A percentile compares a stretch with the other conserved stretches of the same genome.
phyloP scores from a whole-genome alignment of 2,797 vertebrate genomes.

The Tapirus indicus region DNA sequence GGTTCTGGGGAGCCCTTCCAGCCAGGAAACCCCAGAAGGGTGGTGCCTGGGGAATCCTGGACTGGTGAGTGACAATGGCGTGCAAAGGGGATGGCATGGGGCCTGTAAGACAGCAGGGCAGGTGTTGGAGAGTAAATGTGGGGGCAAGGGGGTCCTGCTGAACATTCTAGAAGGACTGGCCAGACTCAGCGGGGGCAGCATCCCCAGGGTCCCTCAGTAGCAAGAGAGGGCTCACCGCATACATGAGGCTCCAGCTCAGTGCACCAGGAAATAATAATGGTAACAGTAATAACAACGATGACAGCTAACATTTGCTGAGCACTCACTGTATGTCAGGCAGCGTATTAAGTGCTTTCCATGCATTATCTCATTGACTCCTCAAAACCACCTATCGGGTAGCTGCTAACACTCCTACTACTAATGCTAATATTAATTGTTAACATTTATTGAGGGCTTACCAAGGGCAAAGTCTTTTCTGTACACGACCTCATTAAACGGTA shows the following conservation, averaged over 20 bases:
- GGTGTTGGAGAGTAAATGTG: neutral
- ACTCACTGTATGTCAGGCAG: neutral
- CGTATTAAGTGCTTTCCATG: neutral
- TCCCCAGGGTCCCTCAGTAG: neutral
- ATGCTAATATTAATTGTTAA: rapidly evolving
- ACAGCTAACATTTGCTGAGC: neutral
- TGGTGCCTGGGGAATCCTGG: neutral
- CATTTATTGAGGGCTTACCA: neutral
- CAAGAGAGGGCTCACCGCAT: neutral
- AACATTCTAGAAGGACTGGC: slow-evolving; percentile 24
- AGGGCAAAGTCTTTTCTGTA: neutral
- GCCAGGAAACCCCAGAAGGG: slow-evolving; percentile 57
- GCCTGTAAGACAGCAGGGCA: neutral
- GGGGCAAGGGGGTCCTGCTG: neutral
- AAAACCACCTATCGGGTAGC: neutral
- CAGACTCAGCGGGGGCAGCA: neutral
- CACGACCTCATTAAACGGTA: neutral
- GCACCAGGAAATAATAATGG: slow-evolving; percentile 30
- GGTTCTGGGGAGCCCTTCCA: slow-evolving; percentile 12
- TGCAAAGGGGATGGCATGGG: neutral
- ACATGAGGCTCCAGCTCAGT: neutral
- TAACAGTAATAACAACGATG: neutral
- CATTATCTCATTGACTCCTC: neutral
- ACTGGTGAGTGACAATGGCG: neutral
- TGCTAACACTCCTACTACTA: neutral